Evolutionary conservation across 2,888 invertebrate species (phyloP).

Genomic region (Selenia dentaria): DNA sequence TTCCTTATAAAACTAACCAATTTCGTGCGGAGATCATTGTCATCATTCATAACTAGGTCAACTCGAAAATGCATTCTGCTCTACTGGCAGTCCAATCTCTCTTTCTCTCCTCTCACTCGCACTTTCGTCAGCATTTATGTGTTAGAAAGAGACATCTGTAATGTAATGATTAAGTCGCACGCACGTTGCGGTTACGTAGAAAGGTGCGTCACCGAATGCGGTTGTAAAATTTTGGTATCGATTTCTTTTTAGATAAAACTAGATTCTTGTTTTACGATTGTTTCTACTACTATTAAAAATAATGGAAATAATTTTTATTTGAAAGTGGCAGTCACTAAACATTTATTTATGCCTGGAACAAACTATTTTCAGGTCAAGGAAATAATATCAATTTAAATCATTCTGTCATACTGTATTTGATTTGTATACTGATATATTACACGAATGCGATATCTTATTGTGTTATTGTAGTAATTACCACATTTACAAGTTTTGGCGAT

Average conservation of each 20-base stretch:
- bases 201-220: slow-evolving; percentile 34
- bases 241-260: slow-evolving; percentile 21
- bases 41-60: slow-evolving; percentile 33
- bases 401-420: no score
- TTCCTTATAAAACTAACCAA: slow-evolving; percentile 3
- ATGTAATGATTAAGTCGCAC: slow-evolving; percentile 33
- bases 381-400: no score
- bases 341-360: no score
- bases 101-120: slow-evolving; percentile 28
- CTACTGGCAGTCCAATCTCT: slow-evolving; percentile 31
- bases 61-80: slow-evolving; percentile 34
- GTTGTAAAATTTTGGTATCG: slow-evolving; percentile 18
- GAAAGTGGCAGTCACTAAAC: no score
- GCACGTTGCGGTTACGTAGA: slow-evolving; percentile 35
- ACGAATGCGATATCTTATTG: no score
- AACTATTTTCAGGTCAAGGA: no score
- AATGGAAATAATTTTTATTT: no score
- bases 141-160: slow-evolving; percentile 20
- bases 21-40: slow-evolving; percentile 20
- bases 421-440: no score
- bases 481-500: no score
- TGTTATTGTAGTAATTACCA: no score
- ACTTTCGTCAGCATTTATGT: not conserved
- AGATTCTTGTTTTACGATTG: slow-evolving; percentile 1
- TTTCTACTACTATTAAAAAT: no score